Percentiles rank a stretch among this genome's conserved stretches.
Conservation (phyloP, 2,888 invertebrate species). For the Heliconius erato region DNA sequence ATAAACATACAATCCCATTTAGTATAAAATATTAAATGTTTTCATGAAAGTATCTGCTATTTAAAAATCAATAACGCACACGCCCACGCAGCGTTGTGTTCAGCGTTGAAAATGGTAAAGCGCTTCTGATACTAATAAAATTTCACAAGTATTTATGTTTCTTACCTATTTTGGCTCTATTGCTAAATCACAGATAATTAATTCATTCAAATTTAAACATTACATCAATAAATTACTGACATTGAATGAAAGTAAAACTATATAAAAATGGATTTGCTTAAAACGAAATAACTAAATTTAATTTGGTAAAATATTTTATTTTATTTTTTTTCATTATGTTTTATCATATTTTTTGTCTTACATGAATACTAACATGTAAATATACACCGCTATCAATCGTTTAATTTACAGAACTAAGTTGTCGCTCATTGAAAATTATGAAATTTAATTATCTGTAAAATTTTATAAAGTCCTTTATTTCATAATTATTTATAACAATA, state of each 20-base stretch:
- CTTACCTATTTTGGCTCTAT: not conserved
- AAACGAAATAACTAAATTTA: too few species aligned
- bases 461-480: constrained; percentile 2
- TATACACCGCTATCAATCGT: not conserved
- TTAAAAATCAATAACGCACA: constrained; percentile 9
- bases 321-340: not conserved
- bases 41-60: not conserved
- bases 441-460: not conserved
- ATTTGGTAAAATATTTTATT: not conserved
- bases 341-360: not conserved
- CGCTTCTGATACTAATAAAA: not conserved
- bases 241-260: not conserved
- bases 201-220: not conserved
- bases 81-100: constrained; percentile 8
- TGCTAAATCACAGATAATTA: not conserved
- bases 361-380: not conserved
- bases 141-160: not conserved
- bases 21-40: not conserved
- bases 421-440: not conserved
- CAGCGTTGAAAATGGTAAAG: not conserved
- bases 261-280: not conserved
- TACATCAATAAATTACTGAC: not conserved
- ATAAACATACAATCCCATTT: too few species aligned
- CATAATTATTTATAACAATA: not conserved
- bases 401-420: not conserved